These are phyloP conservation scores for Lasioglossum malachurum DNA, from an alignment of 2,888 invertebrate genomes.

Conservation along the genomic window DNA sequence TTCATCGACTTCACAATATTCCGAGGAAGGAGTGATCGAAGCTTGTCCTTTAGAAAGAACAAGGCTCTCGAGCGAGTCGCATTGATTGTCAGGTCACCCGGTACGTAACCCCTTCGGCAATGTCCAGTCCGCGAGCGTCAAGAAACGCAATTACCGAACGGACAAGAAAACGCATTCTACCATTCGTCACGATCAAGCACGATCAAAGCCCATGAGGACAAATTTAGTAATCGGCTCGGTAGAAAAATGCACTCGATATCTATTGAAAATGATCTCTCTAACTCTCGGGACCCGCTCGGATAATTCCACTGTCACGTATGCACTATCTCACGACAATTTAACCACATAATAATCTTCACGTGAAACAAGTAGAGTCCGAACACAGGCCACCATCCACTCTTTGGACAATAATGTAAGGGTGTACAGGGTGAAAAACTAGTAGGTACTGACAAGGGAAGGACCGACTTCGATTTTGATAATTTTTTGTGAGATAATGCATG, in stretches of 20 bases:
- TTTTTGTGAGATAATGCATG: no score
- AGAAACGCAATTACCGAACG: slow-evolving; percentile 53
- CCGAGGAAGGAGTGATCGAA: not conserved
- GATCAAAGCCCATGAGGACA: slow-evolving; percentile 49
- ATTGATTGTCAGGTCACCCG: slow-evolving; percentile 48
- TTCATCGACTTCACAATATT: not conserved
- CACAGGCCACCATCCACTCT: not conserved
- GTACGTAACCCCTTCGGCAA: slow-evolving; percentile 52
- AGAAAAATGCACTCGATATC: slow-evolving; percentile 39
- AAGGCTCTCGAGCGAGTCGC: not conserved
- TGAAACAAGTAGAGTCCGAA: not conserved
- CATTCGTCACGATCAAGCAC: slow-evolving; percentile 44
- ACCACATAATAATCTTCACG: not conserved
- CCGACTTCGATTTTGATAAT: no score
- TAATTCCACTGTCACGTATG: not conserved
- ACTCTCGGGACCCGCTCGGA: not conserved
- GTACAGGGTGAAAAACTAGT: no score
- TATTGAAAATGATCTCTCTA: slow-evolving; percentile 35
- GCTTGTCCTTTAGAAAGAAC: not conserved
- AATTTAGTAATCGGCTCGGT: slow-evolving; percentile 44
- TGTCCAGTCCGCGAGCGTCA: slow-evolving; percentile 41
- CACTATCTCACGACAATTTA: slow-evolving; percentile 17
- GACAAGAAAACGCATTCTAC: slow-evolving; percentile 58
- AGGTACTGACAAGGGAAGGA: no score
- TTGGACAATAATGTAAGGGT: no score